Conservation (phyloP, 2,888 invertebrate species). For the Agapetus fuscipes region DNA sequence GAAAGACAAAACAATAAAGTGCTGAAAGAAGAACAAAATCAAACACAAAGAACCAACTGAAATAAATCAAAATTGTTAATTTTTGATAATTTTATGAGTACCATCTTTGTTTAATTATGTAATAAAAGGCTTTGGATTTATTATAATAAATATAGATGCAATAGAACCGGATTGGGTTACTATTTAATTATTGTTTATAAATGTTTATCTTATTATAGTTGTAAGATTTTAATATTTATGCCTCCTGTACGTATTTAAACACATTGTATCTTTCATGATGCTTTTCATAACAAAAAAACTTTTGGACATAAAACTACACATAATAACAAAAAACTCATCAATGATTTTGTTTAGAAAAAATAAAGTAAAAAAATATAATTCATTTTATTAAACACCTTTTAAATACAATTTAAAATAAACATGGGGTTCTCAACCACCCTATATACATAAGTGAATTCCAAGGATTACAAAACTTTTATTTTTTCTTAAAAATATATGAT, state of each 20-base stretch:
- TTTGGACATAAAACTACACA: neutral
- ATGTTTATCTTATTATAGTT: constrained; percentile 15
- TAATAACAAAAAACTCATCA: too few species aligned
- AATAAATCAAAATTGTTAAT: constrained; percentile 12
- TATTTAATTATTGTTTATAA: constrained; percentile 17
- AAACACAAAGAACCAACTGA: constrained; percentile 10
- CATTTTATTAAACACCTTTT: too few species aligned
- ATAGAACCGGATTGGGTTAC: constrained; percentile 42
- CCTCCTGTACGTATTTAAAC: constrained; percentile 5
- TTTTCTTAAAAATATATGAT: too few species aligned
- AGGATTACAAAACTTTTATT: too few species aligned
- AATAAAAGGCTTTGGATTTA: constrained; percentile 9
- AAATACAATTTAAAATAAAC: too few species aligned
- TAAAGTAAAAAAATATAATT: too few species aligned
- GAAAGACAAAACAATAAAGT: neutral
- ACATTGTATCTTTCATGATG: neutral
- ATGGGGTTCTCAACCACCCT: too few species aligned
- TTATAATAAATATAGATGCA: constrained; percentile 29
- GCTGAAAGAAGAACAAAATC: neutral
- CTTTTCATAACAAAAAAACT: neutral
- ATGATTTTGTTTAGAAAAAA: too few species aligned
- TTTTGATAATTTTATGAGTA: constrained; percentile 20
- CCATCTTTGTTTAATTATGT: constrained; percentile 19
- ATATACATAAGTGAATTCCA: too few species aligned
- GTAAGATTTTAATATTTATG: constrained; percentile 2